A percentile compares a stretch with the other conserved stretches of the same genome.
These are phyloP conservation scores for Corythornis cristatus DNA, from an alignment of 2,113 vertebrate species.

Conservation along the genomic window DNA sequence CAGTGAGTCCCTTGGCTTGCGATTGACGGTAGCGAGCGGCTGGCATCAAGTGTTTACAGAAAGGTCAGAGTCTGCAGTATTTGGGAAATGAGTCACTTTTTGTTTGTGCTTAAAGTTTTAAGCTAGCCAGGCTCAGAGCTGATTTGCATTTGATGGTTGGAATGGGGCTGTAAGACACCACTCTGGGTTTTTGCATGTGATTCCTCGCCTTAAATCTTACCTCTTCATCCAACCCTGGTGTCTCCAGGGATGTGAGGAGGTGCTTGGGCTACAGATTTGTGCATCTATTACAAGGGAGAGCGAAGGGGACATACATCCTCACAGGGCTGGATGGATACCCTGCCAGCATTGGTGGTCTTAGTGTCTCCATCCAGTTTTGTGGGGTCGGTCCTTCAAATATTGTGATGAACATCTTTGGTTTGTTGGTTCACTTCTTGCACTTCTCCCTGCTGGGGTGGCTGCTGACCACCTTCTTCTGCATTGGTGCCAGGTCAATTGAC, in stretches of 20 bases:
- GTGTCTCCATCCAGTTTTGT: not conserved
- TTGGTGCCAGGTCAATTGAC: not conserved
- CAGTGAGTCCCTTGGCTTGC: not conserved
- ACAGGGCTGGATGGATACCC: not conserved
- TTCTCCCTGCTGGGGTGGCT: not conserved
- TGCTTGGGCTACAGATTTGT: not conserved
- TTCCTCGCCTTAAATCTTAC: not conserved
- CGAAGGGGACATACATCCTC: not conserved
- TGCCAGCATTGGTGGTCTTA: not conserved
- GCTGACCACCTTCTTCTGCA: not conserved
- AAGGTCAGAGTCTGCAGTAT: conserved; percentile 58
- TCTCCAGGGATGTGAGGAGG: not conserved
- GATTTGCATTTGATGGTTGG: not conserved
- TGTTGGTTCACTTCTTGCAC: not conserved
- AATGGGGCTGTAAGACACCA: not conserved
- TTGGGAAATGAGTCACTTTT: conserved; percentile 64
- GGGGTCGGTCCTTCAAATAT: not conserved
- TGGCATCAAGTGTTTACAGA: not conserved
- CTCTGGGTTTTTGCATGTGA: not conserved
- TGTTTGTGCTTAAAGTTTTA: not conserved
- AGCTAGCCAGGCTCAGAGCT: not conserved
- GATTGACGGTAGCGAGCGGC: accelerated
- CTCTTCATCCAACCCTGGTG: not conserved
- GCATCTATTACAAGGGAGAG: accelerated
- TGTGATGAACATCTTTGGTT: not conserved